Base-by-base conservation (phyloP, 2,888 invertebrate species). In the Luperina testacea region DNA sequence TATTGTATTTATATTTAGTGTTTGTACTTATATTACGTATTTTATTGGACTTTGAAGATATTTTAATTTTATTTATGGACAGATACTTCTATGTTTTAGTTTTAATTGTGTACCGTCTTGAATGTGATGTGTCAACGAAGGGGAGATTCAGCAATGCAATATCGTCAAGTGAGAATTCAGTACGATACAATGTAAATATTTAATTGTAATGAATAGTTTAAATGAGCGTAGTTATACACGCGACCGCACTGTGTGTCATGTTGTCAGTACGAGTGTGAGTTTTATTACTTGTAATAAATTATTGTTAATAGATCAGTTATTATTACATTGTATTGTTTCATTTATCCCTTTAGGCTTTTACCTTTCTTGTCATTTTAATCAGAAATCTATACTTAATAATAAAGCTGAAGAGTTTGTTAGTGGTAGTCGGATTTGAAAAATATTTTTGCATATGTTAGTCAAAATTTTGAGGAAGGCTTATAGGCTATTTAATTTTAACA, bases 291-390 rank as follows among this genome's bases (percentile, higher is more conserved):
- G 94, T 95, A 95, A 95, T 95, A 95, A 96, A 95, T 95, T 96
- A 96, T 96, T 96, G 96, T 96, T 96, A 96, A 96, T 96, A 97
- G 94, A 96, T 96, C 93, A 93, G 95, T 94, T 96, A 95, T 95
- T 95, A 95, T 94, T 90, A 87, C 71, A 83, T 68, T 77, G n/a
- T 38, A 61, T 80, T 73, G 77, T 87, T 87, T 89, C 75, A 80
- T 88, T 82, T 70, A 0, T 13, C 2, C 1, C 20, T 20, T 38
- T 38, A 2, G 38, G 38, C 38, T 2, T 38, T 15, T 20, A 6
- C 6, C 27, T 67, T 27, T n/a, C 15, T 15, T 65, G 24, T 65
- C 5, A 42, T 67, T 67, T 9, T 42, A 67, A n/a, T n/a, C 42
- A 42, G 42, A 42, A 42, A 48, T 15, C 15, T 48, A 48, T 48